Percentiles rank a stretch among this genome's conserved stretches.
These are phyloP conservation scores for Adelognathus sp. DNA, from an alignment of 2,888 invertebrate genomes.

Conservation along the genomic window DNA sequence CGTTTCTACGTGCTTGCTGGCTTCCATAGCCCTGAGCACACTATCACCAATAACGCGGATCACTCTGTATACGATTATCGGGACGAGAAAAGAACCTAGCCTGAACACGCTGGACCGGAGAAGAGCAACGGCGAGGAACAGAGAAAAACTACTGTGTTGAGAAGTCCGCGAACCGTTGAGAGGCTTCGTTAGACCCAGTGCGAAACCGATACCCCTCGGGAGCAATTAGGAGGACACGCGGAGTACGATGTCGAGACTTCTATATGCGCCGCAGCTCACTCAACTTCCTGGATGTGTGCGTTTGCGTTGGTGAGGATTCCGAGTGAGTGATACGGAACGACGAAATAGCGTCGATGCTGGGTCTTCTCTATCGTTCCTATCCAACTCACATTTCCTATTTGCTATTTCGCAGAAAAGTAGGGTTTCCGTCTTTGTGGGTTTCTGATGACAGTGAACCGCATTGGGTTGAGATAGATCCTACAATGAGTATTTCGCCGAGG, in stretches of 20 bases:
- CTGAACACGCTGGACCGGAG: constrained; percentile 1
- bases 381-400: not conserved
- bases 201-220: constrained; percentile 52
- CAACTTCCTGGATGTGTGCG: not conserved
- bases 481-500: too few species aligned
- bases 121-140: constrained; percentile 31
- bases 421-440: not conserved
- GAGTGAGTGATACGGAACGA: not conserved
- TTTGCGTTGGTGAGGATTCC: not conserved
- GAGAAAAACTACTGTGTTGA: not conserved
- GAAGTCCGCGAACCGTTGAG: constrained; percentile 23
- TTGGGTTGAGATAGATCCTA: not conserved
- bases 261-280: not conserved
- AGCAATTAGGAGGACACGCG: constrained; percentile 54
- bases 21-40: constrained; percentile 40
- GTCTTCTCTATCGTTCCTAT: not conserved
- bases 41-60: not conserved
- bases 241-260: constrained; percentile 28
- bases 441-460: not conserved
- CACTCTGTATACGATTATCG: not conserved
- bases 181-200: constrained; percentile 54
- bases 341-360: constrained; percentile 15
- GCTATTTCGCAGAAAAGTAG: not conserved
- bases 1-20: constrained; percentile 50
- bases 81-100: not conserved